Evolutionary conservation across 2,113 vertebrate species (phyloP), one percentile per base, ranked within the genome.

Genomic region (Oncorhynchus masou): DNA sequence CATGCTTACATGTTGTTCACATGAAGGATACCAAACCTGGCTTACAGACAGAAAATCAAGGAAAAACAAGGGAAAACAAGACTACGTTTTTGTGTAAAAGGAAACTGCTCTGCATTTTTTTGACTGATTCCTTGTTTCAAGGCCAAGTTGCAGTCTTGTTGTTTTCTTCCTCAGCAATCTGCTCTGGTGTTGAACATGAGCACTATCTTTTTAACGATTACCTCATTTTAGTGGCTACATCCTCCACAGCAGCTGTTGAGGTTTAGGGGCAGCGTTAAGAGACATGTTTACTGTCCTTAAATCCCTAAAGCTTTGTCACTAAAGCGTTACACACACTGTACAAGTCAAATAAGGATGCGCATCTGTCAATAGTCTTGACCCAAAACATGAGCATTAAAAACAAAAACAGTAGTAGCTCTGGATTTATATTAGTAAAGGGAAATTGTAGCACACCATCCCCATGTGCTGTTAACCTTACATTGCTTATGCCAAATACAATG

Each of bases 201-300:
- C 86, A 79, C 88, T 85, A 83, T 83, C 83, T 91, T 78, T 79
- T 72, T 73, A 83, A 81, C 81, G 86, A 88, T 88, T 87, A 76
- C 83, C 84, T 90, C 84, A 81, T 82, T 57, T 54, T 71, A 75
- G 85, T 78, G 73, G 84, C 81, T 85, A 78, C 48, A 3, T 78
- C 73, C 73, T 76, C 72, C 83, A 85, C 76, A 78, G 85, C 88
- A 91, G 84, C 87, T 91, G 88, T 88, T 83, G 79, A 87, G 89
- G 88, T 89, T 89, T 90, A 88, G 88, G 80, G 75, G 71, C 39
- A 45, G 86, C 83, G 83, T 87, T 85, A 84, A 87, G 85, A 91
- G 84, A 84, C 85, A 87, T 88, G 87, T 90, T 90, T 86, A 83
- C 85, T 82, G 84, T 79, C 78, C 62, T 4, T 1, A 34, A 75